phyloP scores from a whole-genome alignment of 2,797 vertebrate species.

The Vespertilio murinus region DNA sequence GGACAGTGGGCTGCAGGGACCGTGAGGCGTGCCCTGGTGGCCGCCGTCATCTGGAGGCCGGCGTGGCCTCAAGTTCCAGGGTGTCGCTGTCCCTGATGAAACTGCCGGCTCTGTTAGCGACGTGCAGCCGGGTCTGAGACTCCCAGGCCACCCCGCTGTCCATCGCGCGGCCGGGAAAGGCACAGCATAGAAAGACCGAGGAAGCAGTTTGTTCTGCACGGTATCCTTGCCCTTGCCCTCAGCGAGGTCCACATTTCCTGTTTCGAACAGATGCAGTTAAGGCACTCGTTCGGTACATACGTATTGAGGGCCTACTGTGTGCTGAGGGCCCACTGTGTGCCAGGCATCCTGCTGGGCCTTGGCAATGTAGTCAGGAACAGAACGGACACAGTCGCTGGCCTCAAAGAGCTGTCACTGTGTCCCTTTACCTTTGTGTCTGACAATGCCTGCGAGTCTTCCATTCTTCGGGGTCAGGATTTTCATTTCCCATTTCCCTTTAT shows the following conservation, averaged over 20 bases:
- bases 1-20: accelerated
- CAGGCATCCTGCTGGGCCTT: not conserved
- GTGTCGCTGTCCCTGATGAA: not conserved
- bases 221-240: not conserved
- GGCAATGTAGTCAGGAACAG: accelerated
- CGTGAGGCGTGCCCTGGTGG: not conserved
- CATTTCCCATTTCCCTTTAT: not conserved
- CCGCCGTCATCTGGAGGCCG: not conserved
- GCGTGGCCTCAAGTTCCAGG: not conserved
- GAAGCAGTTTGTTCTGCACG: not conserved
- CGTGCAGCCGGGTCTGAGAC: not conserved
- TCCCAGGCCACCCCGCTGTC: not conserved
- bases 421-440: not conserved
- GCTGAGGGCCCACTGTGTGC: not conserved
- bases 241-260: not conserved
- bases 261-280: not conserved
- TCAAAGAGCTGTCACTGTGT: accelerated
- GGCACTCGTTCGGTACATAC: not conserved
- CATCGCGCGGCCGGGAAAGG: not conserved
- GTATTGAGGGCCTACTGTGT: not conserved
- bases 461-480: not conserved
- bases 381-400: not conserved
- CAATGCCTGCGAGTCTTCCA: no score
- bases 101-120: not conserved
- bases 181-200: not conserved